phyloP scores from a whole-genome alignment of 2,113 vertebrate species.

The Tapirus terrestris region DNA sequence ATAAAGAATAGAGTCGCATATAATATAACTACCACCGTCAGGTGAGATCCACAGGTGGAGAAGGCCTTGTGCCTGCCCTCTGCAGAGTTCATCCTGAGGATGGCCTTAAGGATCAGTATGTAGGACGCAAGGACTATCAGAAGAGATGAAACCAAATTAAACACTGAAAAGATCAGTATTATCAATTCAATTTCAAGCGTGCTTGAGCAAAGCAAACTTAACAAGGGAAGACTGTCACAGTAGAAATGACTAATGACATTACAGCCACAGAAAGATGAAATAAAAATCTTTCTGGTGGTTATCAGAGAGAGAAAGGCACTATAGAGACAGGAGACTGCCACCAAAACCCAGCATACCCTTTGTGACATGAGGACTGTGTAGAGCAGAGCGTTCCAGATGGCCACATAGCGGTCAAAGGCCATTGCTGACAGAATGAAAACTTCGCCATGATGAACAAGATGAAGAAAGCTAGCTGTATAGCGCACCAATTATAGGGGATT shows the following conservation, averaged over 20 bases:
- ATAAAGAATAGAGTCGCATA: slow-evolving; percentile 73
- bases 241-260: slow-evolving; percentile 78
- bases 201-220: slow-evolving; percentile 74
- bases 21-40: slow-evolving; percentile 54
- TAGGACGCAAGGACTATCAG: slow-evolving; percentile 63
- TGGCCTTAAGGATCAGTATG: slow-evolving; percentile 45
- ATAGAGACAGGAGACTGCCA: slow-evolving; percentile 42
- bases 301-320: slow-evolving; percentile 52
- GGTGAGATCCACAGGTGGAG: slow-evolving; percentile 78
- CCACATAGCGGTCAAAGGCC: slow-evolving; percentile 69
- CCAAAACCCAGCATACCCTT: slow-evolving; percentile 43
- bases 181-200: slow-evolving; percentile 15
- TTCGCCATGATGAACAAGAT: slow-evolving; percentile 64
- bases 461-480: slow-evolving; percentile 56
- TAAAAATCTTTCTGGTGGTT: slow-evolving; percentile 67
- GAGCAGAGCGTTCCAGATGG: slow-evolving; percentile 60
- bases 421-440: slow-evolving; percentile 66
- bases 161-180: slow-evolving; percentile 62
- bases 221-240: slow-evolving; percentile 75
- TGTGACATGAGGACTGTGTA: slow-evolving; percentile 59
- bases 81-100: background rate
- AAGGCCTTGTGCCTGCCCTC: slow-evolving; percentile 72
- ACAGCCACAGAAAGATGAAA: slow-evolving; percentile 63
- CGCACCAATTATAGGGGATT: slow-evolving; percentile 58
- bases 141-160: slow-evolving; percentile 70